phyloP scores from a whole-genome alignment of 2,797 vertebrate species.

The Cephalopachus bancanus region DNA sequence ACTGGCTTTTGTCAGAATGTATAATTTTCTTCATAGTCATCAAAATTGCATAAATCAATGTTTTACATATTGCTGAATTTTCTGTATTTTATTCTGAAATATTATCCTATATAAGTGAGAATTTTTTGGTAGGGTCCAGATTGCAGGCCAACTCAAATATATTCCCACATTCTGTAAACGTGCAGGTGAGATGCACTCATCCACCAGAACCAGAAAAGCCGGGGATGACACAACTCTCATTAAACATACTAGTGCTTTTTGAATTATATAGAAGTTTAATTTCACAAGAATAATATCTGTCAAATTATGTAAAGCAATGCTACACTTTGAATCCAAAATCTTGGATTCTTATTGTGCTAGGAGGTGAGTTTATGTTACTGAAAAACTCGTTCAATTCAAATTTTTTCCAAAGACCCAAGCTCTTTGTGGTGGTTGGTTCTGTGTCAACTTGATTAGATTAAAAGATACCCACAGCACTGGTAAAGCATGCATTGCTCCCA shows the following conservation, averaged over 20 bases:
- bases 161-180: neutral
- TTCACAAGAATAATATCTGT: neutral
- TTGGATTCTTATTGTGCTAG: neutral
- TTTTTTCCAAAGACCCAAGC: neutral
- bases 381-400: neutral
- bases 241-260: neutral
- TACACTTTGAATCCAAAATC: neutral
- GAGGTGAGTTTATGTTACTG: neutral
- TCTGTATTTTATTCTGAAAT: neutral
- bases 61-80: neutral
- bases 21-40: neutral
- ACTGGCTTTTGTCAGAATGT: neutral
- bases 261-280: neutral
- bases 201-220: neutral
- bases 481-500: neutral
- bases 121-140: neutral
- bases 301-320: neutral
- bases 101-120: neutral
- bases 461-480: neutral
- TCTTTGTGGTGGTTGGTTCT: neutral
- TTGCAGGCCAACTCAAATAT: neutral
- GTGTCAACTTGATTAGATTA: neutral
- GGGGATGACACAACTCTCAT: neutral
- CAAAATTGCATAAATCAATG: neutral
- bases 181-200: neutral